These are phyloP conservation scores for Leptoclinus maculatus DNA, from an alignment of 2,797 vertebrate species.

Conservation along the genomic window DNA sequence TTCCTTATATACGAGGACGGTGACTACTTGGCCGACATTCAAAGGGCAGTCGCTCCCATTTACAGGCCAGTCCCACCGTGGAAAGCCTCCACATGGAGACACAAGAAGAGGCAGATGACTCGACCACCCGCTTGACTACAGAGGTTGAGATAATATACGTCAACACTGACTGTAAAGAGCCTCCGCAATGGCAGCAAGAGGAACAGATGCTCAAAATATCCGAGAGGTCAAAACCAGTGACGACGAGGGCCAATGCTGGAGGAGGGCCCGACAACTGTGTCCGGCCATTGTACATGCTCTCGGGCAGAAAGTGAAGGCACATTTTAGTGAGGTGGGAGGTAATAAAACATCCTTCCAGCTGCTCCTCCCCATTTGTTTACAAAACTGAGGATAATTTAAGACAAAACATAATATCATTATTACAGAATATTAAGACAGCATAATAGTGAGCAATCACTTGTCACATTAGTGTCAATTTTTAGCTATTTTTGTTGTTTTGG, in stretches of 20 bases:
- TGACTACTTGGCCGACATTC: not conserved
- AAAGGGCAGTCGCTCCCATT: not conserved
- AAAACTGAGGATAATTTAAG: not conserved
- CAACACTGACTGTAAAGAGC: constrained; percentile 20
- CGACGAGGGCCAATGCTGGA: not conserved
- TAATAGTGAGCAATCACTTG: not conserved
- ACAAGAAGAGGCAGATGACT: not conserved
- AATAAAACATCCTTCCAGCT: constrained; percentile 31
- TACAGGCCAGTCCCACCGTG: constrained; percentile 16
- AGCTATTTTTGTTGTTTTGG: not conserved
- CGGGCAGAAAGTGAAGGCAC: constrained; percentile 1
- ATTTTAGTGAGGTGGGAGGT: constrained; percentile 11
- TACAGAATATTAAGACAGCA: not conserved
- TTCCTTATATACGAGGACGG: not conserved
- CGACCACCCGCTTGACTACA: constrained; percentile 8
- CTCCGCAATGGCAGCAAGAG: constrained; percentile 1
- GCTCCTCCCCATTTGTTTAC: constrained; percentile 1
- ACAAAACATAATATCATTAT: constrained; percentile 3
- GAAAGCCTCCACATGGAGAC: not conserved
- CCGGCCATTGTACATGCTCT: constrained; percentile 2
- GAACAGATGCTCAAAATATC: constrained; percentile 18
- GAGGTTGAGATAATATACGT: constrained; percentile 11
- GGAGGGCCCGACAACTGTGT: constrained; percentile 5
- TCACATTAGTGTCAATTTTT: constrained; percentile 6
- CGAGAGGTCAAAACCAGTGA: constrained; percentile 17